phyloP scores from a whole-genome alignment of 2,888 invertebrate species.

The Drosophila crucigera region DNA sequence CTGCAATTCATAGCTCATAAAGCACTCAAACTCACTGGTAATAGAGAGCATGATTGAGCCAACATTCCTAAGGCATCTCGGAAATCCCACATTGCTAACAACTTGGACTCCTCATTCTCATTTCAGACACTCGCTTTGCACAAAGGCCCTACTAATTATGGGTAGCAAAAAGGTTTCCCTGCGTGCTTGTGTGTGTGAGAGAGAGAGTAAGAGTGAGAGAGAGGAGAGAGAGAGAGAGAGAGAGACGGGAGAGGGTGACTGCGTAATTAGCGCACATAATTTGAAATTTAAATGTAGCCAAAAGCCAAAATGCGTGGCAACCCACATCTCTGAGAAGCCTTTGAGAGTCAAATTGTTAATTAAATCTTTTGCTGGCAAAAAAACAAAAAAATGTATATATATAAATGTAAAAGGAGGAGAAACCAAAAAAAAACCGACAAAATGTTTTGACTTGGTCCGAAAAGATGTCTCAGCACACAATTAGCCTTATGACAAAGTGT shows the following conservation, averaged over 20 bases:
- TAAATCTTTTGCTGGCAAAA: conserved; percentile 62
- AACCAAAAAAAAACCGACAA: conserved; percentile 11
- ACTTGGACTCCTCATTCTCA: conserved; percentile 5
- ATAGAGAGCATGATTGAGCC: conserved; percentile 15
- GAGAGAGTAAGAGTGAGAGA: background rate
- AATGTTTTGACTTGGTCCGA: conserved; percentile 40
- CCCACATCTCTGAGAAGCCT: conserved; percentile 65
- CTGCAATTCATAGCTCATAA: background rate
- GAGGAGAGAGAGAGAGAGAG: background rate
- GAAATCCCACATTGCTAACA: background rate
- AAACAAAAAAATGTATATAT: conserved; percentile 4
- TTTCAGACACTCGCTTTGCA: conserved; percentile 33
- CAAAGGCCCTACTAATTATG: conserved; percentile 77
- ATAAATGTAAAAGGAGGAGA: background rate
- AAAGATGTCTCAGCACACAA: conserved; percentile 68
- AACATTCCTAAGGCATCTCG: conserved; percentile 60
- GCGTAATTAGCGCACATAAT: conserved; percentile 79
- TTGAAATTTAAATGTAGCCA: conserved; percentile 82
- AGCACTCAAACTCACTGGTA: background rate
- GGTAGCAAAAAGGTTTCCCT: conserved; percentile 67
- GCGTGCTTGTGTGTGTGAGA: conserved; percentile 2
- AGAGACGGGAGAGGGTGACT: conserved; percentile 8
- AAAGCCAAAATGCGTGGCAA: conserved; percentile 64
- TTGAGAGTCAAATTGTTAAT: conserved; percentile 79
- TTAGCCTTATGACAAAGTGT: conserved; percentile 76